A percentile compares a stretch with the other conserved stretches of the same genome.
phyloP scores from a whole-genome alignment of 1,140 invertebrate species.

The Phymorhynchus buccinoides region DNA sequence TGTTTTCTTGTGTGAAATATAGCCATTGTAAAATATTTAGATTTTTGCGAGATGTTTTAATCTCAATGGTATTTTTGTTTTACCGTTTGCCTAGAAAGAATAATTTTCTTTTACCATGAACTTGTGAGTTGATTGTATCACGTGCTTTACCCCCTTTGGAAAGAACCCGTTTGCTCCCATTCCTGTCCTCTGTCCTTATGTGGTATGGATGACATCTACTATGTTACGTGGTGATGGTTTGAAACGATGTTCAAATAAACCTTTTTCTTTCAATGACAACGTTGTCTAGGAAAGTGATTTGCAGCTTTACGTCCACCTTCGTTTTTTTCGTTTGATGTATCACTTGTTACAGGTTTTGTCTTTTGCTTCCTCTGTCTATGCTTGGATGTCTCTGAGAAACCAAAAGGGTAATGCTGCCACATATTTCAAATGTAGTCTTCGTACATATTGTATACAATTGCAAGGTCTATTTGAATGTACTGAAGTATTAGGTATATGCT shows the following conservation, averaged over 20 bases:
- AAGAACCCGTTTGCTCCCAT: neutral
- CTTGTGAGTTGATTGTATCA: neutral
- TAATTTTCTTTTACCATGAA: no score
- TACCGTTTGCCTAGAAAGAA: no score
- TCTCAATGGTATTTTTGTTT: no score
- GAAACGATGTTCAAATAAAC: constrained; percentile 24
- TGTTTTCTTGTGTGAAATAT: no score
- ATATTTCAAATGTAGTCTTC: no score
- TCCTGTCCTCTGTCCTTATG: neutral
- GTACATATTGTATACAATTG: no score
- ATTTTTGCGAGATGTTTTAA: no score
- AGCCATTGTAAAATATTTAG: no score
- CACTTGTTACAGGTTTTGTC: neutral
- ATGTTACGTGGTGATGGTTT: constrained; percentile 25
- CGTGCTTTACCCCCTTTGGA: neutral
- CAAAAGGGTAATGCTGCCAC: neutral
- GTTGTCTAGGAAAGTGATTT: neutral
- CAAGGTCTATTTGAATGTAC: no score
- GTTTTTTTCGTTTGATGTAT: neutral
- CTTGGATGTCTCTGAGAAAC: neutral
- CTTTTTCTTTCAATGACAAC: neutral
- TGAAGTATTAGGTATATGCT: no score
- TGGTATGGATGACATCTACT: constrained; percentile 23
- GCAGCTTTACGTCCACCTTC: neutral
- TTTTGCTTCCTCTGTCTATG: neutral